Percentiles rank a stretch among this genome's conserved stretches.
These are phyloP conservation scores for Pelusios castaneus DNA, from an alignment of 2,113 vertebrate species.

Conservation along the genomic window DNA sequence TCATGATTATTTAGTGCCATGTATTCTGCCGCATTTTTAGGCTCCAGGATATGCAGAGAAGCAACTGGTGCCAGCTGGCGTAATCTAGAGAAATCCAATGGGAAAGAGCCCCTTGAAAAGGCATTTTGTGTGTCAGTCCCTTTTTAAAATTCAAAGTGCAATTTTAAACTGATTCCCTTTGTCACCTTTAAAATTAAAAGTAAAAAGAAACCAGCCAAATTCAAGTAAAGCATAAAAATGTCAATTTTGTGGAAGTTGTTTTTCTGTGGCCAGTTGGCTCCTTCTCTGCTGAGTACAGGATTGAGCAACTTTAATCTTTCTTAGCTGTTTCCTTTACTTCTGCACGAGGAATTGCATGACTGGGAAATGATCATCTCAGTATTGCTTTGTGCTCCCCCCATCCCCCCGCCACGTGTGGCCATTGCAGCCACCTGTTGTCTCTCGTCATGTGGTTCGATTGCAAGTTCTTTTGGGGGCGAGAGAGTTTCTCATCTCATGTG, in stretches of 20 bases:
- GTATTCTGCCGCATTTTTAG: background rate
- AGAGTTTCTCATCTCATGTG: background rate
- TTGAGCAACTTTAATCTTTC: background rate
- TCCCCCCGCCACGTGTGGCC: too few species aligned
- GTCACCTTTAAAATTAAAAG: background rate
- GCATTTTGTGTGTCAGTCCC: background rate
- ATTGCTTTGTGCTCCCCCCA: background rate
- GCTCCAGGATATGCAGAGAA: background rate
- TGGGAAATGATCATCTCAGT: background rate
- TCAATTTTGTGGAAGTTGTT: background rate
- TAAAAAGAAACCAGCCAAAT: background rate
- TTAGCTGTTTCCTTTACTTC: background rate
- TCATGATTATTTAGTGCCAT: background rate
- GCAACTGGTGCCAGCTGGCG: background rate
- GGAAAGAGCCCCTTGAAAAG: background rate
- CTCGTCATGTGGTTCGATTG: background rate
- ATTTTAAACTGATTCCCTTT: background rate
- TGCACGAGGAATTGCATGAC: background rate
- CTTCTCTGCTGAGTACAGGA: background rate
- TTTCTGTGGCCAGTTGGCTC: background rate
- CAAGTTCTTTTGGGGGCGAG: background rate
- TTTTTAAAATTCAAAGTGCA: background rate
- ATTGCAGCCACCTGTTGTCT: background rate
- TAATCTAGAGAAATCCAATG: background rate
- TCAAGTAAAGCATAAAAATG: background rate